phyloP scores from a whole-genome alignment of 2,113 vertebrate genomes.

The Lophius piscatorius region DNA sequence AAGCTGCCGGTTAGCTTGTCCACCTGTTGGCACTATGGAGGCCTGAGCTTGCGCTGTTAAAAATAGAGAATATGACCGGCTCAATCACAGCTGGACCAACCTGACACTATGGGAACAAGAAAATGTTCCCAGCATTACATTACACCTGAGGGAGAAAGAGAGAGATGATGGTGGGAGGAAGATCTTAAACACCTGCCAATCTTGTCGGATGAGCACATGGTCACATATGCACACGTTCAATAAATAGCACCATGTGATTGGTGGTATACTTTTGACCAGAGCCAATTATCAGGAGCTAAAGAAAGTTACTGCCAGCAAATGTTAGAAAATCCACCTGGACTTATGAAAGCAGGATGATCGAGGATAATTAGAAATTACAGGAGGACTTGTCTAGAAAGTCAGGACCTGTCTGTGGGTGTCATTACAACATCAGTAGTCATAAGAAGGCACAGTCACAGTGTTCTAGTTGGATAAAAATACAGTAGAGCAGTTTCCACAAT shows the following conservation, averaged over 20 bases:
- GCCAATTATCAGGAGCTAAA: background rate
- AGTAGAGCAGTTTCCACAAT: too few relatives aligned
- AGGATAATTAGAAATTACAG: too few relatives aligned
- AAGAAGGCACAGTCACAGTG: too few relatives aligned
- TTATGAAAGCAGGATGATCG: background rate
- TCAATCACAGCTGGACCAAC: conserved; percentile 26
- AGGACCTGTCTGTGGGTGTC: too few relatives aligned
- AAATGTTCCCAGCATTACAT: background rate
- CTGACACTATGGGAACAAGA: too few relatives aligned
- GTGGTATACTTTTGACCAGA: background rate
- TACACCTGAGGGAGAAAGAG: background rate
- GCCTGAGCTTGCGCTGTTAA: conserved; percentile 31
- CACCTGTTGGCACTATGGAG: conserved; percentile 53
- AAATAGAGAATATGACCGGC: conserved; percentile 44
- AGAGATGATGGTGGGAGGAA: conserved; percentile 5
- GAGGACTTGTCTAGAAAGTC: too few relatives aligned
- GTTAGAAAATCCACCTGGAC: background rate
- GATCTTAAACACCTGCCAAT: background rate
- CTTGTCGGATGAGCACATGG: background rate
- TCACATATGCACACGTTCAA: background rate
- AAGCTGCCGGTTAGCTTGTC: conserved; percentile 11
- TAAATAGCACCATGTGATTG: background rate
- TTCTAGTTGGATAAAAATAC: too few relatives aligned
- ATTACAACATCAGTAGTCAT: too few relatives aligned
- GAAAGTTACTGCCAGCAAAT: background rate